A percentile compares a stretch with the other conserved stretches of the same genome.
Evolutionary conservation across 2,113 vertebrate genomes (phyloP).

Genomic region (Lontra canadensis): DNA sequence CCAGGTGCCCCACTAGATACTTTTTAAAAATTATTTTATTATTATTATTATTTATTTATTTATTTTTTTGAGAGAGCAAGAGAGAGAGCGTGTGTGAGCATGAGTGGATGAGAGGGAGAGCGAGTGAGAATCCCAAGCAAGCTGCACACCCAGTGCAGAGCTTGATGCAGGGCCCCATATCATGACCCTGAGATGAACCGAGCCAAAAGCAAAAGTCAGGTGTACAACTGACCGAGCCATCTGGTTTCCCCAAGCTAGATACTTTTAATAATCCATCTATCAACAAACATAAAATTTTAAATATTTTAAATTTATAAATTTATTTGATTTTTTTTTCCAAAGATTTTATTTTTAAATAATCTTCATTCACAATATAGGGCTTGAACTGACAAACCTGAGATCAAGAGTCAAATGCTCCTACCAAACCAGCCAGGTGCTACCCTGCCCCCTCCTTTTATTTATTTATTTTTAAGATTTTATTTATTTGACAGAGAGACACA

Average conservation of each 20-base stretch:
- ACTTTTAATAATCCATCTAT: background rate
- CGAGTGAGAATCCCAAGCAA: background rate
- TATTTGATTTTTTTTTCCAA: background rate
- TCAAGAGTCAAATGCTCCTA: background rate
- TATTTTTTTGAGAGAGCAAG: background rate
- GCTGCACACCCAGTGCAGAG: background rate
- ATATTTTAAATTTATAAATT: background rate
- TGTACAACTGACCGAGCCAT: background rate
- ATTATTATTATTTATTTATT: background rate
- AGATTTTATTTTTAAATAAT: background rate
- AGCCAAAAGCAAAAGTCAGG: background rate
- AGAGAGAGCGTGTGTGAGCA: background rate
- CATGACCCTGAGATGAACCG: background rate
- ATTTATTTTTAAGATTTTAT: no score
- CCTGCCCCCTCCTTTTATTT: background rate
- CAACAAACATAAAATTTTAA: background rate
- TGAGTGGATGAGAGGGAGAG: background rate
- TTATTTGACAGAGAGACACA: no score
- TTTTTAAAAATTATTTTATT: background rate
- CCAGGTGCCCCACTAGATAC: no score
- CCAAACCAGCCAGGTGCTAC: background rate
- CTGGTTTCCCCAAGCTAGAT: background rate
- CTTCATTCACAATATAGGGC: background rate
- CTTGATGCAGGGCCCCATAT: background rate
- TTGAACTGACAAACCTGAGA: background rate